These are phyloP conservation scores for Coluber constrictor DNA, from an alignment of 2,797 vertebrate species.

Conservation along the genomic window DNA sequence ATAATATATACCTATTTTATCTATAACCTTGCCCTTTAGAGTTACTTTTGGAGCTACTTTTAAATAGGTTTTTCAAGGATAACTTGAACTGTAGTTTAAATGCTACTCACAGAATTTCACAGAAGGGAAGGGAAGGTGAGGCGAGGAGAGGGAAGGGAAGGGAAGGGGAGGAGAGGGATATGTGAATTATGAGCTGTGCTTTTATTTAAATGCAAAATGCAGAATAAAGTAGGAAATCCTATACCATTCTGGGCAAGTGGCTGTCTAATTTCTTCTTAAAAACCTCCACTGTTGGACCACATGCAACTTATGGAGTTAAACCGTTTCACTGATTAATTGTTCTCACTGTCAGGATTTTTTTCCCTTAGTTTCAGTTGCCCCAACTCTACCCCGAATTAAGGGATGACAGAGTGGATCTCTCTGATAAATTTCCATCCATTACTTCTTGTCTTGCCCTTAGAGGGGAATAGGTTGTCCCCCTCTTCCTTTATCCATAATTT, in stretches of 20 bases:
- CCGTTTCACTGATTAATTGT: no score
- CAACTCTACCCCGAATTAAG: neutral
- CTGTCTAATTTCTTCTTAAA: neutral
- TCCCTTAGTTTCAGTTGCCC: neutral
- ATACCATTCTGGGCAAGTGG: neutral
- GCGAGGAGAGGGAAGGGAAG: neutral
- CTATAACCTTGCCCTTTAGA: conserved; percentile 36
- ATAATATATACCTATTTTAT: conserved; percentile 46
- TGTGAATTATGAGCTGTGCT: conserved; percentile 36
- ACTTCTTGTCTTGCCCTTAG: neutral
- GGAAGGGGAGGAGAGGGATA: neutral
- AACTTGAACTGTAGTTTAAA: conserved; percentile 54
- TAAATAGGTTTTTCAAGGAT: conserved; percentile 42
- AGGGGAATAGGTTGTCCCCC: neutral
- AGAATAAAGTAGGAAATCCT: neutral
- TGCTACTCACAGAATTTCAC: conserved; percentile 43
- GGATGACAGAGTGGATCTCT: neutral
- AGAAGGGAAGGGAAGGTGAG: conserved; percentile 1
- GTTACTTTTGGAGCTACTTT: conserved; percentile 31
- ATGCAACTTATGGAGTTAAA: neutral
- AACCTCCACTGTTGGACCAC: neutral
- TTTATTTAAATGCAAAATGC: conserved; percentile 47
- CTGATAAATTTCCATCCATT: neutral
- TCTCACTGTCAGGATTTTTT: no score
- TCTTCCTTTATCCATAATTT: conserved; percentile 22